Conservation (phyloP, 2,797 vertebrate species). For the Pseudochaenichthys georgianus region DNA sequence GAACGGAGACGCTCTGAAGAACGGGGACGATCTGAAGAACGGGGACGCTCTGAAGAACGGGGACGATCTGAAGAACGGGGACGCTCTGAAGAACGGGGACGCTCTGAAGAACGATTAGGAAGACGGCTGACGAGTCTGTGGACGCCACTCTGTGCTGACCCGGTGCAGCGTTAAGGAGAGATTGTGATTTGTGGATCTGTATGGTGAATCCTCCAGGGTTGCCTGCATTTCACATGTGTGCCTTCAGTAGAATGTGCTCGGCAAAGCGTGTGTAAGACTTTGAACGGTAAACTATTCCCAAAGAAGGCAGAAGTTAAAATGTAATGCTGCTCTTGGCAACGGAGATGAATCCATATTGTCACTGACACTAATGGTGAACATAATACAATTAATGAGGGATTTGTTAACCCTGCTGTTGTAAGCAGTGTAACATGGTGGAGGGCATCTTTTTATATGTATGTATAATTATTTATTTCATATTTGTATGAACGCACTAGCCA, state of each 20-base stretch:
- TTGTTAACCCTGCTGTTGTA: slow-evolving; percentile 83
- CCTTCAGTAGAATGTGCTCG: slow-evolving; percentile 51
- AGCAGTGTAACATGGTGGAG: slow-evolving; percentile 79
- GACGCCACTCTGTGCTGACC: slow-evolving; percentile 1
- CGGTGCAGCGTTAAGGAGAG: slow-evolving; percentile 7
- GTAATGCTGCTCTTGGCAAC: slow-evolving; percentile 46
- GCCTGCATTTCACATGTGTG: slow-evolving; percentile 40
- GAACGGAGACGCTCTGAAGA: slow-evolving; percentile 69
- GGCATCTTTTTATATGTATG: slow-evolving; percentile 53
- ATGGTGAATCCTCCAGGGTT: slow-evolving; percentile 10
- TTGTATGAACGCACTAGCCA: slow-evolving; percentile 53
- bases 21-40: slow-evolving; percentile 57
- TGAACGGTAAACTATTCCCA: slow-evolving; percentile 22
- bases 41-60: no score
- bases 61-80: slow-evolving; percentile 60
- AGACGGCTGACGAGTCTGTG: neutral
- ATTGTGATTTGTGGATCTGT: slow-evolving; percentile 16
- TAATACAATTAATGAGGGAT: slow-evolving; percentile 39
- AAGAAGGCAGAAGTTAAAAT: slow-evolving; percentile 32
- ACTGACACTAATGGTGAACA: slow-evolving; percentile 60
- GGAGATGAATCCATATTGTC: slow-evolving; percentile 32
- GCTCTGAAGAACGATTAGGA: slow-evolving; percentile 67
- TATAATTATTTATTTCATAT: slow-evolving; percentile 73
- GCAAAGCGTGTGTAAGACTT: slow-evolving; percentile 16
- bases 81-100: slow-evolving; percentile 55